Conservation (phyloP, 2,797 vertebrate genomes). For the Gallinago solitaria region DNA sequence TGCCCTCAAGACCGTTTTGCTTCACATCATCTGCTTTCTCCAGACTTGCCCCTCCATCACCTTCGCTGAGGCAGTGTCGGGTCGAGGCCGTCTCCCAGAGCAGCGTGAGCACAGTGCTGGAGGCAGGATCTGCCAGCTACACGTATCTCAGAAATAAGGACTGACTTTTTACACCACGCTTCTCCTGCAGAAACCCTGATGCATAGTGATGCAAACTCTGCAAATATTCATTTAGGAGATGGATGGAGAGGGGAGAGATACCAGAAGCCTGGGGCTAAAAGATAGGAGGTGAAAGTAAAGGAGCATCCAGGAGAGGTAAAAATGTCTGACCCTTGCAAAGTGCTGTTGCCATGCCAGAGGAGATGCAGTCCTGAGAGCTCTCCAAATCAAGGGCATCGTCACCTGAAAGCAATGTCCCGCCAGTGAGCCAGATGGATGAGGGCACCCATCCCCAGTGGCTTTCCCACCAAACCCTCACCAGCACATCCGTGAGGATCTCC, state of each 20-base stretch:
- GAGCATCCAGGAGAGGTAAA: not conserved
- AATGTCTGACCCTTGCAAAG: not conserved
- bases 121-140: not conserved
- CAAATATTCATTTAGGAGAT: not conserved
- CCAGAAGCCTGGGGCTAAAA: not conserved
- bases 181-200: not conserved
- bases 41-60: not conserved
- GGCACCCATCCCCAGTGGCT: not conserved
- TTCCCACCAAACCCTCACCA: not conserved
- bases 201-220: not conserved
- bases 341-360: not conserved
- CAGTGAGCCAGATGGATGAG: rapidly evolving
- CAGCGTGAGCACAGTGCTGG: rapidly evolving
- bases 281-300: not conserved
- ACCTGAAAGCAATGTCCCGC: not conserved
- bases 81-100: not conserved
- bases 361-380: not conserved
- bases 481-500: not conserved
- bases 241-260: not conserved
- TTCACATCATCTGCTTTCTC: not conserved
- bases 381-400: not conserved
- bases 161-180: not conserved
- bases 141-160: not conserved
- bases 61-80: rapidly evolving
- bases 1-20: not conserved